Evolutionary conservation across 2,797 vertebrate species (phyloP), one percentile per base, ranked within the genome.

Genomic region (Silurus aristotelis): DNA sequence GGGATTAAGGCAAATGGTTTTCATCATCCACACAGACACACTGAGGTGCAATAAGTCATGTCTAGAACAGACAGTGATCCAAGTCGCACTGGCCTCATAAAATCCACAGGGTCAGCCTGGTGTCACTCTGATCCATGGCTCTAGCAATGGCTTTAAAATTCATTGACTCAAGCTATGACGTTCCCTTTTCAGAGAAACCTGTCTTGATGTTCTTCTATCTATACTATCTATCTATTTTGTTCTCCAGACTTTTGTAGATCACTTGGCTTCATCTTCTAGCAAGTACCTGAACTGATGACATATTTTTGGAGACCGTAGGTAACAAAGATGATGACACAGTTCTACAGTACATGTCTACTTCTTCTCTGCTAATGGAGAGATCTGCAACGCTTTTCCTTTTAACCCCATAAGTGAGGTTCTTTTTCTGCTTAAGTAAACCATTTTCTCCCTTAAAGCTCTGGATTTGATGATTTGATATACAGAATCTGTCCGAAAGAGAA

Each of bases 1-100:
- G 87, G 89, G 89, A 92, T 91, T 86, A 90, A 89, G 55, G 86
- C 90, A 92, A 91, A 90, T 92, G 92, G 92, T 83, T 86, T 92
- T 83, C 64, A 86, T 93, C 88, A 88, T 48, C 31, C 87, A 83
- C 86, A 89, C 87, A 79, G 56, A 85, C 85, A 89, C 86, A 86
- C 80, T 84, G 78, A 83, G 78, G 87, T 88, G 85, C 68, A 75
- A 80, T 72, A 72, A 83, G 73, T 79, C 80, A 83, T 72, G 55
- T 20, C 46, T 75, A 27, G 71, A 25, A 64, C 66, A 83, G 66
- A 85, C 31, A 67, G 75, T 13, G 64, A 80, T 81, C 70, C 43
- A 58, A 81, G 83, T 61, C 3, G 56, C 78, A 68, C 5, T 13
- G 52, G 70, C 48, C 82, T 81, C 61, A 27, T 84, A 82, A 84